These are phyloP conservation scores for Psilanteris sp. DNA, from an alignment of 1,140 invertebrate species.

Conservation along the genomic window DNA sequence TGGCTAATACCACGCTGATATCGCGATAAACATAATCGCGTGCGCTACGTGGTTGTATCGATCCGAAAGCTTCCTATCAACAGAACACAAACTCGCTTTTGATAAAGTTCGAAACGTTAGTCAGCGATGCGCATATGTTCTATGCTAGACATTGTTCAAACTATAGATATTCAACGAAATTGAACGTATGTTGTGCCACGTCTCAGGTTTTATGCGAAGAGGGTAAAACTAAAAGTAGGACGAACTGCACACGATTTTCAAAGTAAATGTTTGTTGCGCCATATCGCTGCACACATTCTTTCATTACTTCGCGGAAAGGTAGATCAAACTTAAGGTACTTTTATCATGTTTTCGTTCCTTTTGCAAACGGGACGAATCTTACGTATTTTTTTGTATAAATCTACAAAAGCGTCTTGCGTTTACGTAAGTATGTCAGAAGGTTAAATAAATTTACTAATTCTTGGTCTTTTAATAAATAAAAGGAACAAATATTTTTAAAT, in stretches of 20 bases:
- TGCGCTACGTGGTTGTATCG: constrained; percentile 59
- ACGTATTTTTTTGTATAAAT: no score
- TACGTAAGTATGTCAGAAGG: no score
- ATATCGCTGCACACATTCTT: constrained; percentile 56
- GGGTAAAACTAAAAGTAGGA: constrained; percentile 64
- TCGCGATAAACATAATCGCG: constrained; percentile 64
- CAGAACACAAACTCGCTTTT: constrained; percentile 65
- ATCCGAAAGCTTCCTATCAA: constrained; percentile 63
- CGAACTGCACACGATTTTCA: constrained; percentile 63
- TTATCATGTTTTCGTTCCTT: constrained; percentile 15
- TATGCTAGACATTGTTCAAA: constrained; percentile 53
- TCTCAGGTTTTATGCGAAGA: constrained; percentile 58
- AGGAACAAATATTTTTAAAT: no score
- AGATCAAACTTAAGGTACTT: constrained; percentile 47
- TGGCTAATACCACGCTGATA: constrained; percentile 63
- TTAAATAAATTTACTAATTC: no score
- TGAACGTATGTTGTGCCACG: constrained; percentile 60
- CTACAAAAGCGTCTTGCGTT: no score
- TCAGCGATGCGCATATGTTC: constrained; percentile 63
- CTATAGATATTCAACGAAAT: constrained; percentile 63
- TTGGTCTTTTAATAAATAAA: no score
- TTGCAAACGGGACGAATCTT: constrained; percentile 12
- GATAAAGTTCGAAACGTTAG: constrained; percentile 66
- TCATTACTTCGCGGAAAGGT: constrained; percentile 42
- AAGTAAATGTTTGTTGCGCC: constrained; percentile 63